These are phyloP conservation scores for Papilio elwesi DNA, from an alignment of 2,888 invertebrate genomes.

Conservation along the genomic window DNA sequence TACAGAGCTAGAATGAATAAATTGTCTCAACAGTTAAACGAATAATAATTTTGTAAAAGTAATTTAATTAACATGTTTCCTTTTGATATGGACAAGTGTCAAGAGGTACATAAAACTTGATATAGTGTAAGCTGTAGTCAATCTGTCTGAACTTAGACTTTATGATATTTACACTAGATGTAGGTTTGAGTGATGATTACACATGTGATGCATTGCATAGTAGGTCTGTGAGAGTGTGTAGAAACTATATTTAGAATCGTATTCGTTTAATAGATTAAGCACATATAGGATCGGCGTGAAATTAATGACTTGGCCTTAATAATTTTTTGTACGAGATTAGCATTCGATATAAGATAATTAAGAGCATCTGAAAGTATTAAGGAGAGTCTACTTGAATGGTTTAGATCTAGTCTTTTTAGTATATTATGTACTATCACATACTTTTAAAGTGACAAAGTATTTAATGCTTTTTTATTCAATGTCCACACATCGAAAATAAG, in stretches of 20 bases:
- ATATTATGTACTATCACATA: neutral
- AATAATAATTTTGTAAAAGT: neutral
- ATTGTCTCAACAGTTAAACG: neutral
- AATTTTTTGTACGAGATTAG: constrained; percentile 48
- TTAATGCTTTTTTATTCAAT: constrained; percentile 21
- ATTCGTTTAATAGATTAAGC: constrained; percentile 49
- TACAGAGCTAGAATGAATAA: constrained; percentile 5
- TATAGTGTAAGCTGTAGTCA: constrained; percentile 40
- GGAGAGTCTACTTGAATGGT: constrained; percentile 6
- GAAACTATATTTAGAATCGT: constrained; percentile 51
- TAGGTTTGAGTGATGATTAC: constrained; percentile 68
- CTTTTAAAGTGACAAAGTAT: constrained; percentile 24
- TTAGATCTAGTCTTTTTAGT: constrained; percentile 17
- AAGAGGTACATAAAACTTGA: constrained; percentile 31
- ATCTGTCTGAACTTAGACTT: constrained; percentile 42
- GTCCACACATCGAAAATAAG: neutral
- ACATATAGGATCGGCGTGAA: constrained; percentile 43
- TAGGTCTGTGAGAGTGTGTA: constrained; percentile 60
- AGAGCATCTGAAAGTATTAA: neutral
- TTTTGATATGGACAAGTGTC: neutral
- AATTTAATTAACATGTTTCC: neutral
- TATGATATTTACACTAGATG: constrained; percentile 58
- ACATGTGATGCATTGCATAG: constrained; percentile 68
- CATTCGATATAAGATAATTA: constrained; percentile 14
- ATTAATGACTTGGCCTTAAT: constrained; percentile 55